These are phyloP conservation scores for Synanthedon formicaeformis DNA, from an alignment of 2,888 invertebrate species.

Conservation along the genomic window DNA sequence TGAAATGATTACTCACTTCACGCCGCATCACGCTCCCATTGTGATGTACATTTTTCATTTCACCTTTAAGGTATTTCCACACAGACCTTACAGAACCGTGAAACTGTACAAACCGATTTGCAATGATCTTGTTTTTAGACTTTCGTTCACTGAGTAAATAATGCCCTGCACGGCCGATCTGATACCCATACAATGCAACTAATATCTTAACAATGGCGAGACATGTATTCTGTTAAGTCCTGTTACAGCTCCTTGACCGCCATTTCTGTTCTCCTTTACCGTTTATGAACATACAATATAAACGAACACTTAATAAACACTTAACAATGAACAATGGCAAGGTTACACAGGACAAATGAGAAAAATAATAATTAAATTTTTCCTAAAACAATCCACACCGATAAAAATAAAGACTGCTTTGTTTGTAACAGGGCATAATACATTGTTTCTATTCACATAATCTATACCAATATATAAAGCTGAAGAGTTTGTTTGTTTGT, in stretches of 20 bases:
- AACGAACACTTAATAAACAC: neutral
- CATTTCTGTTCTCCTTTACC: neutral
- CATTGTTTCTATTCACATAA: too few relatives aligned
- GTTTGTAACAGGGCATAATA: neutral
- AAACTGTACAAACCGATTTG: neutral
- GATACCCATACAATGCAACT: neutral
- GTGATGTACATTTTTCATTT: neutral
- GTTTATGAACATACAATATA: neutral
- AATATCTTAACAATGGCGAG: neutral
- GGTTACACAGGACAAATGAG: neutral
- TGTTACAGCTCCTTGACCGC: neutral
- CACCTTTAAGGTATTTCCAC: neutral
- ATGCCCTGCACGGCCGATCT: constrained; percentile 1
- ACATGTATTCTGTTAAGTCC: neutral
- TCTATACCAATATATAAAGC: too few relatives aligned
- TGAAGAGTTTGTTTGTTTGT: too few relatives aligned
- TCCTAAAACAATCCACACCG: neutral
- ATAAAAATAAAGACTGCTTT: too few relatives aligned
- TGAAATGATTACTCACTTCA: neutral
- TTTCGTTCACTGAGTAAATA: constrained; percentile 7
- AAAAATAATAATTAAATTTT: neutral
- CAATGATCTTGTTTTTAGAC: constrained; percentile 4
- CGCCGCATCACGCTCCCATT: too few relatives aligned
- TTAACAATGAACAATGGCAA: neutral
- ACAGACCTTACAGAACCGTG: neutral